Base-by-base conservation (phyloP, 1,140 invertebrate genomes). In the Babylonia areolata region DNA sequence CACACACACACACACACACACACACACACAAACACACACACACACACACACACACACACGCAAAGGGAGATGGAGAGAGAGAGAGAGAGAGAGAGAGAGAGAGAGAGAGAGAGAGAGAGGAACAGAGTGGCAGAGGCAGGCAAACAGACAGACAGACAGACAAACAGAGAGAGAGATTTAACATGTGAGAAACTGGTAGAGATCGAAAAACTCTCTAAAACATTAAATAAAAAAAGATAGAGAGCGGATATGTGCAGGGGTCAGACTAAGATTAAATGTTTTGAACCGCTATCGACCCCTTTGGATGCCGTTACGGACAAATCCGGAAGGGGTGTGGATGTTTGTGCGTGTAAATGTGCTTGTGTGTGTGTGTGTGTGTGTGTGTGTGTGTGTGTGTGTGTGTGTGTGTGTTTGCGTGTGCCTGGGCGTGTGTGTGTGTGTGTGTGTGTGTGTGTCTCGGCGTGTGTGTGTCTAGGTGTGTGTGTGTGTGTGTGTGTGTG, bases 11-110 rank as follows among this genome's bases (percentile, higher is more conserved):
- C 71, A 73, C 33, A 35, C 33, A 73, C 71, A 73, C 31, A 35
- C 31, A 35, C 71, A 73, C 31, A 73, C 31, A 73, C 71, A 73
- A 3, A 73, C 33, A 73, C n/a, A 73, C 69, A 73, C n/a, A 73
- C 31, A 73, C n/a, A 73, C 69, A 73, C n/a, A 73, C 69, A 31
- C n/a, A 73, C 69, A 73, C n/a, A 73, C 69, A 73, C n/a, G 23
- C 69, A 73, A 12, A 15, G 58, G 23, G 20, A 64, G 58, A 64
- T 17, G 28, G 58, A 64, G 20, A 64, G 20, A 64, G 9, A 64
- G 20, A 15, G 58, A 64, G 9, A 64, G 20, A 64, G 58, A 64
- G 9, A 64, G 58, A 23, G 58, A 15, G 58, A 23, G 20, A 15
- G 9, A 23, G 58, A 23, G 58, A 64, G 58, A 64, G 58, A 15